Percentiles rank a stretch among this genome's conserved stretches.
phyloP scores from a whole-genome alignment of 2,888 invertebrate species.

The Drosophila nr. medialis region DNA sequence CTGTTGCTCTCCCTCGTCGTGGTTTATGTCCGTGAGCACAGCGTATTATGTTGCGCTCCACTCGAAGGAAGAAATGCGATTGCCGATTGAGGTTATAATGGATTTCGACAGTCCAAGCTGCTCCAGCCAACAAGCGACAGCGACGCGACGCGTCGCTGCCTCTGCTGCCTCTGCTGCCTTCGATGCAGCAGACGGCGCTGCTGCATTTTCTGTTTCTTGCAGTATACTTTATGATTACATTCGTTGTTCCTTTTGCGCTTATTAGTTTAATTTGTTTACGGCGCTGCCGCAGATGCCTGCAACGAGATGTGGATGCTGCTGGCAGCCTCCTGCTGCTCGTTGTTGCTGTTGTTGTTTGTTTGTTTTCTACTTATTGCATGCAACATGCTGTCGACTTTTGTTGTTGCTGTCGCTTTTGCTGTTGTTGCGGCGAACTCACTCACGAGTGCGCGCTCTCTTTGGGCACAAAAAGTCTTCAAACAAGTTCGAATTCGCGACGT shows the following conservation, averaged over 20 bases:
- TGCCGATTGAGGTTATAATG: conserved; percentile 82
- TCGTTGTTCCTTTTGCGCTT: conserved; percentile 72
- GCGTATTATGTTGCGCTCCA: conserved; percentile 65
- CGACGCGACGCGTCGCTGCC: conserved; percentile 28
- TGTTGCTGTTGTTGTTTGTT: conserved; percentile 14
- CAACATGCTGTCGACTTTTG: conserved; percentile 71
- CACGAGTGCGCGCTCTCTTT: conserved; percentile 54
- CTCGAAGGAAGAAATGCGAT: conserved; percentile 81
- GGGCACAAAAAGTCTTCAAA: conserved; percentile 65
- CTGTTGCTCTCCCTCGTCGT: conserved; percentile 25
- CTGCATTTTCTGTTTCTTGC: conserved; percentile 44
- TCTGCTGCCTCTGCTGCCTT: conserved; percentile 28
- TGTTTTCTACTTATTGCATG: conserved; percentile 60
- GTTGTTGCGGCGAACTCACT: conserved; percentile 62
- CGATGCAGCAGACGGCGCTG: conserved; percentile 27
- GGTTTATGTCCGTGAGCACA: conserved; percentile 56
- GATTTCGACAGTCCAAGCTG: conserved; percentile 81
- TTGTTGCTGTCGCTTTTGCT: conserved; percentile 42
- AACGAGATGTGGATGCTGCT: conserved; percentile 43
- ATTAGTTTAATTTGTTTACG: conserved; percentile 78
- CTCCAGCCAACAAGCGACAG: conserved; percentile 46
- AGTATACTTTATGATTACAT: conserved; percentile 65
- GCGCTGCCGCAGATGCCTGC: conserved; percentile 36
- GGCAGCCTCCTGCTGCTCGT: conserved; percentile 28
- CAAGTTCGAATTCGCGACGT: conserved; percentile 78